A percentile compares a stretch with the other conserved stretches of the same genome.
Evolutionary conservation across 2,888 invertebrate species (phyloP).

Genomic region (Choreutis nemorana): DNA sequence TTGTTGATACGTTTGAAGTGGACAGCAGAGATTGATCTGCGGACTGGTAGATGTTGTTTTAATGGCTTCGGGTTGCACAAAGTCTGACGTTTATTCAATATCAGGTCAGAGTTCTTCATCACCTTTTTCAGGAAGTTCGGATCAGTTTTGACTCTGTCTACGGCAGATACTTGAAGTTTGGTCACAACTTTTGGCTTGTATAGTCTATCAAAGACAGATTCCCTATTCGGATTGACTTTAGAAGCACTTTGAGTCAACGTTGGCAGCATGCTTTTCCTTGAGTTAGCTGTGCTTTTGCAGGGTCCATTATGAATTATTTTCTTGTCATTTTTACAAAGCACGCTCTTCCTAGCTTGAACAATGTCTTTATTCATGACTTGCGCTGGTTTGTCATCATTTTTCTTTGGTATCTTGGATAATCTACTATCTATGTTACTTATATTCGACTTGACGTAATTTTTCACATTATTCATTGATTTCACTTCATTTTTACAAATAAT

Average conservation of each 20-base stretch:
- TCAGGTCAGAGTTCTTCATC: slow-evolving; percentile 23
- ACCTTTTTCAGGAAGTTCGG: slow-evolving; percentile 32
- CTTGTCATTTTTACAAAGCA: too few relatives aligned
- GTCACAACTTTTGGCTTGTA: slow-evolving; percentile 35
- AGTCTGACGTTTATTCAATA: slow-evolving; percentile 31
- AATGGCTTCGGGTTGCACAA: slow-evolving; percentile 21
- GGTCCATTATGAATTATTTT: too few relatives aligned
- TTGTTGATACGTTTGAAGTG: slow-evolving; percentile 47
- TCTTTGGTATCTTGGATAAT: too few relatives aligned
- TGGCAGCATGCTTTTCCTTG: slow-evolving; percentile 21
- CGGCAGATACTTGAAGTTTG: slow-evolving; percentile 18
- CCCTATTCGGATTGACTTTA: slow-evolving; percentile 11
- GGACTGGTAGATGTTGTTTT: too few relatives aligned
- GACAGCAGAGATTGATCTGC: slow-evolving; percentile 55
- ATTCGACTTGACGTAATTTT: too few relatives aligned
- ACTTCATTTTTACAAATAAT: too few relatives aligned
- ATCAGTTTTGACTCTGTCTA: slow-evolving; percentile 27
- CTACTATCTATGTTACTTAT: too few relatives aligned
- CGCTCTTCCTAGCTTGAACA: too few relatives aligned
- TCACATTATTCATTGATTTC: too few relatives aligned
- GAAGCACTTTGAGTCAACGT: slow-evolving; percentile 10
- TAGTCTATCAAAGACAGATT: slow-evolving; percentile 46
- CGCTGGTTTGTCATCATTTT: too few relatives aligned
- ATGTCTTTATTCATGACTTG: slow-evolving; percentile 12
- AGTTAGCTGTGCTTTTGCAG: background rate